phyloP scores from a whole-genome alignment of 2,797 vertebrate species.

The Myioborus miniatus region DNA sequence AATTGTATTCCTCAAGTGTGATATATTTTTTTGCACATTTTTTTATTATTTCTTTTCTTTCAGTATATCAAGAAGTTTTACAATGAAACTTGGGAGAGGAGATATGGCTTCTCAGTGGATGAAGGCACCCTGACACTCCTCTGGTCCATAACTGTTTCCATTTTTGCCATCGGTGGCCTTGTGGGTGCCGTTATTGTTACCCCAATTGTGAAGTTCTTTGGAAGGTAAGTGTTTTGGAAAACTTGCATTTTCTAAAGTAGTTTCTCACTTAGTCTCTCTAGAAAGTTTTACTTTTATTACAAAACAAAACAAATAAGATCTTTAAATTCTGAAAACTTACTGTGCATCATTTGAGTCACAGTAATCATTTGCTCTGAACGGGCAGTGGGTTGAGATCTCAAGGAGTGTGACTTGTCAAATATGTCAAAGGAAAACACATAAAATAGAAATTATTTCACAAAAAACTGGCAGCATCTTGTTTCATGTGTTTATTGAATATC shows the following conservation, averaged over 20 bases:
- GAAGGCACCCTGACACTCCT: conserved; percentile 80
- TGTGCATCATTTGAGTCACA: neutral
- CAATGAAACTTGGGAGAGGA: conserved; percentile 86
- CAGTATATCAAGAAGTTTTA: conserved; percentile 92
- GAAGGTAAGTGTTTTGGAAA: conserved; percentile 82
- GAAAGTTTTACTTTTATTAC: neutral
- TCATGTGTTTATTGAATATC: neutral
- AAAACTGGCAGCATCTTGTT: neutral
- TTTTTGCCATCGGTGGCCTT: conserved; percentile 93
- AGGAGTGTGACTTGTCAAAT: neutral
- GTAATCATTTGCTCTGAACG: neutral
- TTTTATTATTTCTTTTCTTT: conserved; percentile 26
- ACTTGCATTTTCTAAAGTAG: neutral
- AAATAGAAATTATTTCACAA: neutral
- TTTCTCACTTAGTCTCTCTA: neutral
- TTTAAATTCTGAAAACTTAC: neutral
- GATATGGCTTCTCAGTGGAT: conserved; percentile 75
- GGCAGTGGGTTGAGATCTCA: neutral
- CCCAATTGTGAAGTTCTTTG: conserved; percentile 83
- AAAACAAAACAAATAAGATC: neutral
- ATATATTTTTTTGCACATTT: neutral
- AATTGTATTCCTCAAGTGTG: neutral
- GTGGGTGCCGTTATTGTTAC: conserved; percentile 84
- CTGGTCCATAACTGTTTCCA: conserved; percentile 94
- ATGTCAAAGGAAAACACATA: neutral